These are phyloP conservation scores for Cassiopea xamachana DNA, from an alignment of 30 jellyfish, hydroid and myxozoan species.

Conservation along the genomic window DNA sequence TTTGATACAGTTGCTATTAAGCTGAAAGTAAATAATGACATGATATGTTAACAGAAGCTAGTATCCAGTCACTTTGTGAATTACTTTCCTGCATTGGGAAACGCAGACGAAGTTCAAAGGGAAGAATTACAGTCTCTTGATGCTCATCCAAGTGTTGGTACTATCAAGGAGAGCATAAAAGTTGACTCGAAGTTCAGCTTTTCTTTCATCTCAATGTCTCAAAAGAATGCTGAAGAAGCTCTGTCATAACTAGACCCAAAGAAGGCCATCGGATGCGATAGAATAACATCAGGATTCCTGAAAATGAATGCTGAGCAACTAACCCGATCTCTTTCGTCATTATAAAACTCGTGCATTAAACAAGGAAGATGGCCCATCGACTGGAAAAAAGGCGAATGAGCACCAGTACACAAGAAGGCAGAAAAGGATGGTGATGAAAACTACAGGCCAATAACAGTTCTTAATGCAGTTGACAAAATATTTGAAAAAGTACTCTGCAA, in stretches of 20 bases:
- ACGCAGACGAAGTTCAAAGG: constrained; percentile 35
- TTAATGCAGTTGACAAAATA: constrained; percentile 54
- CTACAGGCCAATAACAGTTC: constrained; percentile 67
- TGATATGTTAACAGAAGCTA: constrained; percentile 42
- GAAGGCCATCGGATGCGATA: constrained; percentile 67
- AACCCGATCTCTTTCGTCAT: constrained; percentile 45
- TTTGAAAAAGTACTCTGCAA: constrained; percentile 43
- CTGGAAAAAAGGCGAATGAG: constrained; percentile 58
- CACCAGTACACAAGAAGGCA: constrained; percentile 61
- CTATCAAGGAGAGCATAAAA: constrained; percentile 21
- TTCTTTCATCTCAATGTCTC: constrained; percentile 11
- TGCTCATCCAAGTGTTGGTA: constrained; percentile 53
- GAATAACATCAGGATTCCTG: constrained; percentile 55
- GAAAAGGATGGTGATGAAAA: constrained; percentile 48
- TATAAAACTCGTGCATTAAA: constrained; percentile 41
- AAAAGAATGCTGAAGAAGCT: constrained; percentile 14
- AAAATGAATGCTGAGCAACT: constrained; percentile 60
- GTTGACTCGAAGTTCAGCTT: constrained; percentile 16
- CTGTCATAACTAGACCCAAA: constrained; percentile 51
- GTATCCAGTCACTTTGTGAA: constrained; percentile 34
- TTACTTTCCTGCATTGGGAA: constrained; percentile 35
- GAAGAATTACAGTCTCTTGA: constrained; percentile 44
- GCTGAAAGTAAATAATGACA: constrained; percentile 47
- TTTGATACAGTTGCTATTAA: constrained; percentile 28
- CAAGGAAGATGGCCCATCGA: constrained; percentile 43